These are phyloP conservation scores for Harpegnathos saltator DNA, from an alignment of 1,140 invertebrate species.

Conservation along the genomic window DNA sequence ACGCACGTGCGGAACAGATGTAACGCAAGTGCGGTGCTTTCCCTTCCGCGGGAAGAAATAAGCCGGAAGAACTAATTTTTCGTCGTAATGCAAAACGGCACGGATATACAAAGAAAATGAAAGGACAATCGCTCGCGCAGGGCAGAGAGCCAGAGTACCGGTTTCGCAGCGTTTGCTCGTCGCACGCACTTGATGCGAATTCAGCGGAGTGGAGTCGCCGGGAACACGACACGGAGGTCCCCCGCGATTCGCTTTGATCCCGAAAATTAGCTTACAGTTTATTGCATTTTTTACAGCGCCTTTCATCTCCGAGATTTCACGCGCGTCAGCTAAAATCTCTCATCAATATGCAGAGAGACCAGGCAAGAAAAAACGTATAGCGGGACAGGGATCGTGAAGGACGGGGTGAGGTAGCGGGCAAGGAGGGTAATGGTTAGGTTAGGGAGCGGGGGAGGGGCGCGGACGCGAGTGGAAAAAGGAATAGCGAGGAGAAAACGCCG, in stretches of 20 bases:
- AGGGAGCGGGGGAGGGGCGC: slow-evolving; percentile 16
- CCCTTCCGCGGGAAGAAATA: too few species aligned
- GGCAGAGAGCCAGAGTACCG: neutral
- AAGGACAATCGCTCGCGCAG: slow-evolving; percentile 1
- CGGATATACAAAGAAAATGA: slow-evolving; percentile 20
- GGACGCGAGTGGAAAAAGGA: neutral
- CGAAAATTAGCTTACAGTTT: slow-evolving; percentile 75
- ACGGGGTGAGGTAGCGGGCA: too few species aligned
- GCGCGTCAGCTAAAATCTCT: slow-evolving; percentile 70
- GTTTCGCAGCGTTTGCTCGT: slow-evolving; percentile 62
- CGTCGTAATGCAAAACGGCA: neutral
- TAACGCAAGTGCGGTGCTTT: neutral
- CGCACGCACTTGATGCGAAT: slow-evolving; percentile 46
- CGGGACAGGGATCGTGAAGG: neutral
- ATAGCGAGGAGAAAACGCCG: slow-evolving; percentile 6
- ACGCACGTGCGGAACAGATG: neutral
- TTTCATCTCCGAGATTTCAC: slow-evolving; percentile 71
- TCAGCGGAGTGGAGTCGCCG: slow-evolving; percentile 52
- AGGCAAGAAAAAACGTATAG: slow-evolving; percentile 49
- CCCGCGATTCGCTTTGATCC: slow-evolving; percentile 71
- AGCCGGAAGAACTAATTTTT: slow-evolving; percentile 39
- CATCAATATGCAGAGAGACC: slow-evolving; percentile 75
- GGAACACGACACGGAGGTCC: slow-evolving; percentile 35
- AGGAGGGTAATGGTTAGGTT: neutral
- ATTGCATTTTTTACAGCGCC: slow-evolving; percentile 75